A percentile compares a stretch with the other conserved stretches of the same genome.
Conservation (phyloP, 2,797 vertebrate species). For the Atherinosoma microstoma region DNA sequence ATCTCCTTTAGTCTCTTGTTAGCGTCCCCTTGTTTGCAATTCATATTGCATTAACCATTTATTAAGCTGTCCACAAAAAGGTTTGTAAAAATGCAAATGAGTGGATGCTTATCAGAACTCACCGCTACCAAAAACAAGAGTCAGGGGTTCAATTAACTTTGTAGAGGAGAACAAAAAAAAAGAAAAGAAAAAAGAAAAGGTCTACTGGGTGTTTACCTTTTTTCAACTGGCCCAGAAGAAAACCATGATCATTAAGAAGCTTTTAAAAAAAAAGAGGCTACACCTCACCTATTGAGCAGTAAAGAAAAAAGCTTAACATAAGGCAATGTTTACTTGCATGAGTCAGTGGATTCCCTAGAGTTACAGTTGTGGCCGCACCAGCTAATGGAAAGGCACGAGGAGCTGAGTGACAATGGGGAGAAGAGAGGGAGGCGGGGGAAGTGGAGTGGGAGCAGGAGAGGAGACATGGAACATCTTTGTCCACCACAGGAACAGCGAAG, state of each 20-base stretch:
- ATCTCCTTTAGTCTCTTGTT: constrained; percentile 11
- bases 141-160: constrained; percentile 6
- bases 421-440: constrained; percentile 2
- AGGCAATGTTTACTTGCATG: constrained; percentile 1
- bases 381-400: constrained; percentile 8
- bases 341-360: constrained; percentile 3
- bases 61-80: constrained; percentile 4
- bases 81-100: constrained; percentile 3
- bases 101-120: constrained; percentile 2
- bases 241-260: not conserved
- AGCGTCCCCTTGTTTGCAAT: constrained; percentile 8
- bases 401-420: constrained; percentile 25
- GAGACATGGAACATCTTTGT: constrained; percentile 65
- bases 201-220: not conserved
- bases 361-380: constrained; percentile 17
- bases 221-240: constrained; percentile 2
- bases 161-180: not conserved
- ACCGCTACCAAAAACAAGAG: not conserved
- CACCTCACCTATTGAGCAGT: not conserved
- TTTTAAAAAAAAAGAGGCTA: constrained; percentile 2
- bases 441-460: constrained; percentile 33
- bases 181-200: not conserved
- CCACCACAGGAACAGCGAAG: constrained; percentile 75
- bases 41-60: constrained; percentile 8
- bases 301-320: not conserved